Evolutionary conservation across 2,113 vertebrate genomes (phyloP).

Genomic region (Corydoras sp.): DNA sequence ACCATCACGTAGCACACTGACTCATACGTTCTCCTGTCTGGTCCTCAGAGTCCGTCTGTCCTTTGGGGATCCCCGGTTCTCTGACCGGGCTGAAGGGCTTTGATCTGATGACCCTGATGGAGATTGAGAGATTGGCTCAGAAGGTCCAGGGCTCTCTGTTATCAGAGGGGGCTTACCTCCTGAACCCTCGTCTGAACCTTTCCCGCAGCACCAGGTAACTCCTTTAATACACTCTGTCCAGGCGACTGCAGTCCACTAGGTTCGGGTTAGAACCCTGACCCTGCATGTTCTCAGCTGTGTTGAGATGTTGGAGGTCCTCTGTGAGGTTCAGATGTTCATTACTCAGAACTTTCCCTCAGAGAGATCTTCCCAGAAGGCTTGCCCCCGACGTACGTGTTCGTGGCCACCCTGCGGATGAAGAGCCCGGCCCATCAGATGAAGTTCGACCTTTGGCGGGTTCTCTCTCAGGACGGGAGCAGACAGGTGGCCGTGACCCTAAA

Average conservation of each 20-base stretch:
- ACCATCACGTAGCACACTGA: background rate
- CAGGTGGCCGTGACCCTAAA: slow-evolving; percentile 57
- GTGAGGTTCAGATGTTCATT: no score
- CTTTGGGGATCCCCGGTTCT: slow-evolving; percentile 49
- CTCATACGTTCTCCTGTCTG: background rate
- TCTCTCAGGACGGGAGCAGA: slow-evolving; percentile 45
- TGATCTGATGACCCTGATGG: slow-evolving; percentile 54
- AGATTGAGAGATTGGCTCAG: slow-evolving; percentile 43
- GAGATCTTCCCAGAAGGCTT: slow-evolving; percentile 60
- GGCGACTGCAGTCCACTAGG: no score
- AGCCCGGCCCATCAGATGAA: slow-evolving; percentile 45
- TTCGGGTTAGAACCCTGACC: no score
- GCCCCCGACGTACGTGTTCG: slow-evolving; percentile 60
- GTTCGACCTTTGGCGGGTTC: slow-evolving; percentile 55
- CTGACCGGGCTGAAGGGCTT: slow-evolving; percentile 57
- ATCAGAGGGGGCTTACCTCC: slow-evolving; percentile 51
- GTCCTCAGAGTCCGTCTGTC: slow-evolving; percentile 57
- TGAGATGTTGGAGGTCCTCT: no score
- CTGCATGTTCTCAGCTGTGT: no score
- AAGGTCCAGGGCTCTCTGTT: slow-evolving; percentile 53
- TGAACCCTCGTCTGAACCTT: slow-evolving; percentile 47
- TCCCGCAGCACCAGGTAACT: slow-evolving; percentile 55
- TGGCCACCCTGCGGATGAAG: slow-evolving; percentile 55
- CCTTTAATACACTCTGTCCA: background rate
- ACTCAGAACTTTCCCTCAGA: slow-evolving; percentile 31